Evolutionary conservation across 2,113 vertebrate genomes (phyloP).

Genomic region (Nannospalax galili): DNA sequence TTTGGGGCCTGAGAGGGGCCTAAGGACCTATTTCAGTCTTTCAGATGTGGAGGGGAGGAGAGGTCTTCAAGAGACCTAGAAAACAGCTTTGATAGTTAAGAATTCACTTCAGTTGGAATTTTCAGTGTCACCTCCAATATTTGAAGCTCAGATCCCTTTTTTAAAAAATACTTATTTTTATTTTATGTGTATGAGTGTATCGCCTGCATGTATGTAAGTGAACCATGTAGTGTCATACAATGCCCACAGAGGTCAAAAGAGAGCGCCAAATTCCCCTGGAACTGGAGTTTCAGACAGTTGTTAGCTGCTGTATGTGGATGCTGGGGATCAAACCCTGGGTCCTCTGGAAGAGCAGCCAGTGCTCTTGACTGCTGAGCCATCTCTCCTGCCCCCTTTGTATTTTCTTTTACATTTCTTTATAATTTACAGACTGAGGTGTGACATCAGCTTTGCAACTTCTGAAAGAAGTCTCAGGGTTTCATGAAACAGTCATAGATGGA

Average conservation of each 20-base stretch:
- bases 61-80: slow-evolving; percentile 21
- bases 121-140: neutral
- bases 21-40: neutral
- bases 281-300: no score
- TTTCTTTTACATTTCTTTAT: neutral
- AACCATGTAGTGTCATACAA: no score
- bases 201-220: no score
- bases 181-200: no score
- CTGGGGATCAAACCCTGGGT: no score
- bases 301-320: no score
- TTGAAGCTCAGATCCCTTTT: slow-evolving; percentile 3
- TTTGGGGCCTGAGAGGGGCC: neutral
- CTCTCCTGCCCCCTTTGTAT: no score
- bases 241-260: no score
- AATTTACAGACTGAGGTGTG: neutral
- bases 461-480: neutral
- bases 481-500: neutral
- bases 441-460: neutral
- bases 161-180: neutral
- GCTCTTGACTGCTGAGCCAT: no score
- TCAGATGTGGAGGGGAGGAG: neutral
- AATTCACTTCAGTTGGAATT: neutral
- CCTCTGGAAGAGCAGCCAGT: no score
- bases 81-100: neutral
- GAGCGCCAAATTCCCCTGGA: no score